These are phyloP conservation scores for Diglossa cyanea DNA, from an alignment of 2,797 vertebrate genomes.

Conservation along the genomic window DNA sequence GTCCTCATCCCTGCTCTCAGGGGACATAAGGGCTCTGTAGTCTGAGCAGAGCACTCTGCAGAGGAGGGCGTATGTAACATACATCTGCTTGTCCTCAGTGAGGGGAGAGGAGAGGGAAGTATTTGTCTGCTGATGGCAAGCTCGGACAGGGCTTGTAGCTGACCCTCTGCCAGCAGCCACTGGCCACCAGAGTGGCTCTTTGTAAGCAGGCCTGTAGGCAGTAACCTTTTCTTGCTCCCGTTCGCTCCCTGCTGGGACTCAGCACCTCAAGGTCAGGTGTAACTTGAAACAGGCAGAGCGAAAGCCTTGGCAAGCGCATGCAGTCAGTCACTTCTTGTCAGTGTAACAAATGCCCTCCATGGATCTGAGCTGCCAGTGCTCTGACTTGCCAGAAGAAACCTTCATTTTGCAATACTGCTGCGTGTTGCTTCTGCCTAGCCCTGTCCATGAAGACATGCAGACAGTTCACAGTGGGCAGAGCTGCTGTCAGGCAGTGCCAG, in stretches of 20 bases:
- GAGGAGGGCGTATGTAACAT: background rate
- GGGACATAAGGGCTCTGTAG: accelerated
- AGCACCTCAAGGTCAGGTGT: background rate
- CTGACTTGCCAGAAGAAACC: background rate
- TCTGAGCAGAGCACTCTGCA: background rate
- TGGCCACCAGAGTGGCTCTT: background rate
- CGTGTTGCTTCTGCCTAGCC: background rate
- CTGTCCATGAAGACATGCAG: background rate
- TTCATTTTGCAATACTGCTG: background rate
- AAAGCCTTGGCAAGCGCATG: background rate
- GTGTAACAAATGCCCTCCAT: background rate
- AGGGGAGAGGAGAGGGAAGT: background rate
- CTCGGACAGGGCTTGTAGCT: background rate
- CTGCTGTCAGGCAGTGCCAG: background rate
- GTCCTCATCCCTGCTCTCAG: background rate
- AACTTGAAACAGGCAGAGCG: background rate
- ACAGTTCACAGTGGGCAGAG: background rate
- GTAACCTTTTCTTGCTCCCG: background rate
- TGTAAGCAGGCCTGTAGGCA: background rate
- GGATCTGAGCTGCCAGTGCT: background rate
- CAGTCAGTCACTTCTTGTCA: background rate
- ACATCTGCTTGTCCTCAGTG: background rate
- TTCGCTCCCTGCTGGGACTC: background rate
- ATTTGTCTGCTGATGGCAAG: background rate
- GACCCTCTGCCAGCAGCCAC: background rate